Evolutionary conservation across 2,113 vertebrate species (phyloP), one percentile per base, ranked within the genome.

Genomic region (Hippocampus zosterae): DNA sequence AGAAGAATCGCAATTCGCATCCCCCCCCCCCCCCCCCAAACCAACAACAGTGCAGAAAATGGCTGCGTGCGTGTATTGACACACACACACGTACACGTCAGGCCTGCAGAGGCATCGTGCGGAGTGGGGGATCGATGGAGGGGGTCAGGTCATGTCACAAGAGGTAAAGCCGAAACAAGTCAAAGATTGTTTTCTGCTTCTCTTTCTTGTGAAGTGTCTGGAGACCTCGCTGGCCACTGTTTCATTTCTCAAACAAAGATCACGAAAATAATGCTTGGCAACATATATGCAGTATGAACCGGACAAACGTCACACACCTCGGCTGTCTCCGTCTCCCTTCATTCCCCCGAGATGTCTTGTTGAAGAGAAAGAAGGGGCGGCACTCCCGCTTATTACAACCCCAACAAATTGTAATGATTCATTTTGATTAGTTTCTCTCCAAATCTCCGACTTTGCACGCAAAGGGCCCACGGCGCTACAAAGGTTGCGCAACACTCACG

Each of bases 121-220:
- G 15, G 73, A 69, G 76, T 71, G 80, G 85, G 85, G 88, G 91
- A 87, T 88, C 85, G 85, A 88, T 89, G 85, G 52, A 81, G 78
- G 79, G 79, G 86, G 87, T 89, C 86, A 88, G 75, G 78, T 75
- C 79, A 66, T 89, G 88, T 90, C 87, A 89, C 81, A 52, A 83
- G 85, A 91, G 85, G 87, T 89, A 88, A 80, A 81, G 68, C 82
- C 84, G 77, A 81, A 88, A 90, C 87, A 91, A 88, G 83, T 74
- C 79, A 71, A 79, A 88, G 84, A 90, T 89, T 90, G 87, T 91
- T 89, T 85, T 86, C 81, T 73, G 75, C 42, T 53, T 85, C 75
- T 71, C 65, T 84, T 78, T 84, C 65, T 79, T 86, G 71, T n/a
- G 29, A 27, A 77, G 29, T 79, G 87, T 84, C 86, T 86, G 48